Percentiles rank a stretch among this genome's conserved stretches.
Conservation (phyloP, 2,888 invertebrate genomes). For the Hypena proboscidalis region DNA sequence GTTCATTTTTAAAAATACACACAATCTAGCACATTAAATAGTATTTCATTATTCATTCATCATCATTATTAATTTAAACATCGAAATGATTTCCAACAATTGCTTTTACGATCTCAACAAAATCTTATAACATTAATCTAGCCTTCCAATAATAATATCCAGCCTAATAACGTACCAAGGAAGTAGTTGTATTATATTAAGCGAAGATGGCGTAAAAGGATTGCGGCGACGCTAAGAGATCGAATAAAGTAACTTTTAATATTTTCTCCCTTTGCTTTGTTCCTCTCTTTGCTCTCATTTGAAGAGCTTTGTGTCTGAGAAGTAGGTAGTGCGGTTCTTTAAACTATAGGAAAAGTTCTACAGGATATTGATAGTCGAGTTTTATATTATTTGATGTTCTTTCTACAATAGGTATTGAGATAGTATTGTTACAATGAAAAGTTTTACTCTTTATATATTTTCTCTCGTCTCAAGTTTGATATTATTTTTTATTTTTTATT, state of each 20-base stretch:
- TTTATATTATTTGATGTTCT: neutral
- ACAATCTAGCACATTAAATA: too few relatives aligned
- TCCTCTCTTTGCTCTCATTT: conserved; percentile 55
- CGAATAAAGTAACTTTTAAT: conserved; percentile 71
- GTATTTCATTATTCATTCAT: too few relatives aligned
- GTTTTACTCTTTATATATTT: too few relatives aligned
- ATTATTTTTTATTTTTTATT: too few relatives aligned
- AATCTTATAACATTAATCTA: neutral
- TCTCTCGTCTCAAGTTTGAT: too few relatives aligned
- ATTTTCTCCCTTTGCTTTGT: conserved; percentile 55
- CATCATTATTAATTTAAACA: too few relatives aligned
- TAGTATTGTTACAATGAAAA: too few relatives aligned
- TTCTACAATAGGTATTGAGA: too few relatives aligned
- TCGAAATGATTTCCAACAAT: too few relatives aligned
- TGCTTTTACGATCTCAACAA: too few relatives aligned
- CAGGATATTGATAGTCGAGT: neutral
- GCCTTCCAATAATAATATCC: conserved; percentile 14
- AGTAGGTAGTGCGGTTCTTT: conserved; percentile 18
- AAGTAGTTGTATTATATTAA: conserved; percentile 53
- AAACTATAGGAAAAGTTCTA: neutral
- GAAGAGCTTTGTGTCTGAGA: conserved; percentile 42
- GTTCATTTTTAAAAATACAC: too few relatives aligned
- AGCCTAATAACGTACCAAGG: conserved; percentile 11
- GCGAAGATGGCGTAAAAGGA: conserved; percentile 66
- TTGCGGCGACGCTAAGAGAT: conserved; percentile 56